These are phyloP conservation scores for Labrus mixtus DNA, from an alignment of 2,113 vertebrate genomes.

Conservation along the genomic window DNA sequence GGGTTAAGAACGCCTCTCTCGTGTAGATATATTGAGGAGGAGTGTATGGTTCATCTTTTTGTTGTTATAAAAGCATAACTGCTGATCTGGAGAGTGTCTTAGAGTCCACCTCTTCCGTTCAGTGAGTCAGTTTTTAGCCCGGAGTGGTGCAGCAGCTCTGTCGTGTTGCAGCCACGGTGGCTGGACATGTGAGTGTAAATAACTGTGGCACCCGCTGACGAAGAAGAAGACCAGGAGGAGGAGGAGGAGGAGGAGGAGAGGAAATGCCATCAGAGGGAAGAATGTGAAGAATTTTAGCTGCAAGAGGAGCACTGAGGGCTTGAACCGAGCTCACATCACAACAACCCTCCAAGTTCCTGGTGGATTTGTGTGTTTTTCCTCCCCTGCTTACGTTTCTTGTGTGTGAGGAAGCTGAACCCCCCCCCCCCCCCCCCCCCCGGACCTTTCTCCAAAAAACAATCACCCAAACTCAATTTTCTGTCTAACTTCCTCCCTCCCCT, in stretches of 20 bases:
- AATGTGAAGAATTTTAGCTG: constrained; percentile 38
- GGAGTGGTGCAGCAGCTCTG: not conserved
- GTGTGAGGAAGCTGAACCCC: constrained; percentile 8
- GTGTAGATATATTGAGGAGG: too few relatives aligned
- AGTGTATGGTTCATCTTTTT: too few relatives aligned
- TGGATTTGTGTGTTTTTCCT: not conserved
- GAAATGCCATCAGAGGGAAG: constrained; percentile 35
- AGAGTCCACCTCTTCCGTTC: not conserved
- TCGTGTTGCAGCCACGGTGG: not conserved
- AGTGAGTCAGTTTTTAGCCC: not conserved
- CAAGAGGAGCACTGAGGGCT: not conserved
- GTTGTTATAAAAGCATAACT: not conserved
- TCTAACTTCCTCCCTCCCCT: not conserved
- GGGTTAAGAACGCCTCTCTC: too few relatives aligned
- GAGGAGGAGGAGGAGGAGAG: constrained; percentile 8
- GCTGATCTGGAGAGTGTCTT: not conserved
- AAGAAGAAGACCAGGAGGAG: constrained; percentile 3
- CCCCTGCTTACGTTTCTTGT: not conserved
- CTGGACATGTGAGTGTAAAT: constrained; percentile 6
- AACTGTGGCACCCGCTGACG: constrained; percentile 1
- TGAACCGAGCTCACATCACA: not conserved
- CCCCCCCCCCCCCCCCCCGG: not conserved
- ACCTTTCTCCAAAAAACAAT: constrained; percentile 14
- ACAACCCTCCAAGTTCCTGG: not conserved
- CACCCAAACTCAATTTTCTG: constrained; percentile 22